These are phyloP conservation scores for Spinibarbus caldwelli DNA, from an alignment of 2,797 vertebrate species.

Conservation along the genomic window DNA sequence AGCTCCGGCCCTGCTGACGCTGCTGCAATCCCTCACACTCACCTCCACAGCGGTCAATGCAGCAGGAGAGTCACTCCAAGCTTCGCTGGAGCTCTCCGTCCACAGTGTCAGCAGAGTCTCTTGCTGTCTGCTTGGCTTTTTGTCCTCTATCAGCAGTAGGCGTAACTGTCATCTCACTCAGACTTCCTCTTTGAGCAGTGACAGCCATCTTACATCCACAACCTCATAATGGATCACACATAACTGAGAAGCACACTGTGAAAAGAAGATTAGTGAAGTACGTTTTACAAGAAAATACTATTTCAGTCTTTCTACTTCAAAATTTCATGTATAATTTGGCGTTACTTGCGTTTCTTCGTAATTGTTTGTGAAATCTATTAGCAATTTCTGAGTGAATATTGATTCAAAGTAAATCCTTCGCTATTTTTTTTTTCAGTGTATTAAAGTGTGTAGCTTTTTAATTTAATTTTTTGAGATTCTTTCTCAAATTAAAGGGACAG, in stretches of 20 bases:
- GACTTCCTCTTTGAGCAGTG: background rate
- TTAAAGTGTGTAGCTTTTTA: no score
- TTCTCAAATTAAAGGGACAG: no score
- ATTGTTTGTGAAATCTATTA: no score
- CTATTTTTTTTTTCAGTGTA: no score
- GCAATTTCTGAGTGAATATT: no score
- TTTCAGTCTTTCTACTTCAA: background rate
- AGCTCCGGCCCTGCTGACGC: no score
- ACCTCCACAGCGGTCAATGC: conserved; percentile 26
- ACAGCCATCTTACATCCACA: background rate
- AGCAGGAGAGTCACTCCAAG: conserved; percentile 16
- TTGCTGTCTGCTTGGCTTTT: background rate
- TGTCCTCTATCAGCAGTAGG: background rate
- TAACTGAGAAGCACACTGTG: background rate
- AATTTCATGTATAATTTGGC: no score
- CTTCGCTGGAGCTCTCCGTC: no score
- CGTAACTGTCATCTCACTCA: conserved; percentile 1
- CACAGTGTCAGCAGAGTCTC: conserved; percentile 2
- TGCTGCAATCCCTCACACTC: no score
- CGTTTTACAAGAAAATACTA: background rate
- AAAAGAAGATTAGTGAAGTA: background rate
- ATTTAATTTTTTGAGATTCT: no score
- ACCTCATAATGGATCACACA: background rate
- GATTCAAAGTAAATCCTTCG: no score
- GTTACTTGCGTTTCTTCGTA: background rate